Evolutionary conservation across 1,140 invertebrate genomes (phyloP).

Genomic region (Dendrolimus punctatus): DNA sequence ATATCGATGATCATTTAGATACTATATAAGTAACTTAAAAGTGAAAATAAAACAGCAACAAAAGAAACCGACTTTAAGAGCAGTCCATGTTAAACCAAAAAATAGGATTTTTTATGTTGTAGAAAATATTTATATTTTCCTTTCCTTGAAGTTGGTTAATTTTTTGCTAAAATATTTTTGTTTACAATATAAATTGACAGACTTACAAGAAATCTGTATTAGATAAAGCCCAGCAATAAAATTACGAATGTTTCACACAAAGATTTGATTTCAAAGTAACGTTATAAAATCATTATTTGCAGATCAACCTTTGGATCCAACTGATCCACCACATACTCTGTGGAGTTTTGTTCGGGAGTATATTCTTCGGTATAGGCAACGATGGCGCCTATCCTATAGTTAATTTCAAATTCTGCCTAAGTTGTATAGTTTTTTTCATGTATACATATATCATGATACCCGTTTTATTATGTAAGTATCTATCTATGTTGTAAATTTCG

Average conservation of each 20-base stretch:
- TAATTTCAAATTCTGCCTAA: constrained; percentile 75
- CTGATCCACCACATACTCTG: constrained; percentile 72
- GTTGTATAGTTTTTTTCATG: constrained; percentile 75
- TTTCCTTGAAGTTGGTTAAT: too few relatives aligned
- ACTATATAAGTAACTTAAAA: too few relatives aligned
- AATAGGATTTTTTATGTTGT: too few relatives aligned
- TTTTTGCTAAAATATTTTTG: too few relatives aligned
- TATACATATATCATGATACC: constrained; percentile 77
- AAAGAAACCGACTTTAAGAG: too few relatives aligned
- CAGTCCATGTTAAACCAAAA: too few relatives aligned
- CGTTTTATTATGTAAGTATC: constrained; percentile 73
- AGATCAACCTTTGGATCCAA: constrained; percentile 72
- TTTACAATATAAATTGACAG: too few relatives aligned
- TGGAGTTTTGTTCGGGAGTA: constrained; percentile 69
- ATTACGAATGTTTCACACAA: too few relatives aligned
- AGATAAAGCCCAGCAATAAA: not conserved
- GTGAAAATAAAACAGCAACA: too few relatives aligned
- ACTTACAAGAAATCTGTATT: not conserved
- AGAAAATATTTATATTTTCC: too few relatives aligned
- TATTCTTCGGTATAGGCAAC: constrained; percentile 73
- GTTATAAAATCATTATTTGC: constrained; percentile 16
- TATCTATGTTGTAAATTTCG: not conserved
- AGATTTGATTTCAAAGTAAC: too few relatives aligned
- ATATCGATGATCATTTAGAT: too few relatives aligned
- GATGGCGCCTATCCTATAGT: constrained; percentile 67